A percentile compares a stretch with the other conserved stretches of the same genome.
These are phyloP conservation scores for Monopis laevigella DNA, from an alignment of 2,888 invertebrate species.

Conservation along the genomic window DNA sequence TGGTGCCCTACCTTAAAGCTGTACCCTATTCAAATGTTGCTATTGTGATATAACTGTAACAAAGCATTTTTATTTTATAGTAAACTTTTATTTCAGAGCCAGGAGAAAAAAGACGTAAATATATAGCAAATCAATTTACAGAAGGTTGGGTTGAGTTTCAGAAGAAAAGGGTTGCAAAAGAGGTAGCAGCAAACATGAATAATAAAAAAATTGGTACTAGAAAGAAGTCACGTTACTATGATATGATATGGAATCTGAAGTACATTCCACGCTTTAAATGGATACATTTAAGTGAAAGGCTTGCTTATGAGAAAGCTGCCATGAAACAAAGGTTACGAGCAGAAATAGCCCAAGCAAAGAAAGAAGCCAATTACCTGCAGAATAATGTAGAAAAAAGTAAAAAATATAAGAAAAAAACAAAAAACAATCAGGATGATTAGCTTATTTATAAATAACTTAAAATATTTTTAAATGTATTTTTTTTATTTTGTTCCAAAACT, in stretches of 20 bases:
- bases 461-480: conserved; percentile 14
- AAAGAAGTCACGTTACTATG: conserved; percentile 87
- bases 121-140: conserved; percentile 74
- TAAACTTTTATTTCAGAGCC: conserved; percentile 36
- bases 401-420: conserved; percentile 70
- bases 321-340: conserved; percentile 84
- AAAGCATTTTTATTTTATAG: not conserved
- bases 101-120: conserved; percentile 52
- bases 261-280: conserved; percentile 96
- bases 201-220: conserved; percentile 87
- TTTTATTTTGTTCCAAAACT: conserved; percentile 17
- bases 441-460: conserved; percentile 13
- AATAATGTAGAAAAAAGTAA: conserved; percentile 83
- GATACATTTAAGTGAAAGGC: conserved; percentile 92
- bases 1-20: not conserved
- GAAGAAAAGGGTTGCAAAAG: conserved; percentile 87
- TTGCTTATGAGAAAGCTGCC: conserved; percentile 92
- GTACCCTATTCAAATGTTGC: no score
- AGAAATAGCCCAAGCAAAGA: conserved; percentile 92
- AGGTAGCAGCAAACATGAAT: conserved; percentile 85
- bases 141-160: conserved; percentile 98
- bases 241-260: conserved; percentile 95
- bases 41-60: no score
- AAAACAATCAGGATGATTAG: conserved; percentile 18
- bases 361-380: conserved; percentile 88